Conservation (phyloP, 1,140 invertebrate genomes). For the Ostrea edulis region DNA sequence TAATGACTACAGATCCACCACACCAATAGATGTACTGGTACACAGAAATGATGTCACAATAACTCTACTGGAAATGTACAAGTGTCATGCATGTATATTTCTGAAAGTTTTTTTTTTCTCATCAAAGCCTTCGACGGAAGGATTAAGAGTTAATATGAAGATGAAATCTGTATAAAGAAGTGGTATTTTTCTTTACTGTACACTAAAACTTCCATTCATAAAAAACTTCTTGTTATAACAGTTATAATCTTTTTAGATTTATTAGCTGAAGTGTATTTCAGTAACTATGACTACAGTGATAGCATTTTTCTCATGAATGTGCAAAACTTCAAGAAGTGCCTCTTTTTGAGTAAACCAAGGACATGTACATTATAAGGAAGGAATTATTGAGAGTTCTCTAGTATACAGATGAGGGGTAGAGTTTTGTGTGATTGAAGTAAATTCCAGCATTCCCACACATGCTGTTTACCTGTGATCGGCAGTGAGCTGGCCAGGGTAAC, state of each 20-base stretch:
- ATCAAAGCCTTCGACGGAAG: not conserved
- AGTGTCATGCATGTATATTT: not conserved
- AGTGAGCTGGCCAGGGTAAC: slow-evolving; percentile 65
- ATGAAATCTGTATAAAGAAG: not conserved
- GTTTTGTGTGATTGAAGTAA: not conserved
- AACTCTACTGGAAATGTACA: not conserved
- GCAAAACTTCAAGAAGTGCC: too few relatives aligned
- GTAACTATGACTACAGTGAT: too few relatives aligned
- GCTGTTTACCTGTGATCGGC: slow-evolving; percentile 54
- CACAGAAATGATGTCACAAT: slow-evolving; percentile 8
- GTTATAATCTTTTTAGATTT: too few relatives aligned
- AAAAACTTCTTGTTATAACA: too few relatives aligned
- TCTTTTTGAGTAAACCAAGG: too few relatives aligned
- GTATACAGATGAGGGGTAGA: not conserved
- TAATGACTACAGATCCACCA: not conserved
- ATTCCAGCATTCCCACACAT: not conserved
- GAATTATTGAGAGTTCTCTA: not conserved
- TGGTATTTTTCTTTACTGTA: not conserved
- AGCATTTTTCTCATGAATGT: too few relatives aligned
- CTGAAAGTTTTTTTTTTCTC: not conserved
- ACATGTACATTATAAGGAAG: not conserved
- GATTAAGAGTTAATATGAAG: not conserved
- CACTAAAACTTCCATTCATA: too few relatives aligned
- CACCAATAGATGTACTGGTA: slow-evolving; percentile 11
- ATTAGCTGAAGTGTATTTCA: too few relatives aligned